Base-by-base conservation (phyloP, 2,797 vertebrate species). In the Phoxinus dragarum region DNA sequence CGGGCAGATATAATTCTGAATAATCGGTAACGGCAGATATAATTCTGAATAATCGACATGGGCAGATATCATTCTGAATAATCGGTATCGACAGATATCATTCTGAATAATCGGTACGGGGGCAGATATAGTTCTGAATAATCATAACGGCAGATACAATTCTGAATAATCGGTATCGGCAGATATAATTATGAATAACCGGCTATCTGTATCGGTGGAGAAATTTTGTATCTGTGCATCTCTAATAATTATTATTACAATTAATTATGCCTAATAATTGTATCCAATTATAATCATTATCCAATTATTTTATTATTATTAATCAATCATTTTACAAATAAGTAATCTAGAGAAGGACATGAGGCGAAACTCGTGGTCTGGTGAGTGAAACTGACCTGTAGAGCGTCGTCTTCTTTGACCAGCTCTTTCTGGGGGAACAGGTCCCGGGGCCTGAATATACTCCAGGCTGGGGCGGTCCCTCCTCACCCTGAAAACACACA, bases 391-490 rank as follows among this genome's bases (percentile, higher is more conserved):
- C 86, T 94, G 93, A 99, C 98, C 97, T 99, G 98, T 90, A 99
- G 93, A 86, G 95, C 96, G 81, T 99, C 97, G 92, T 99, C 98
- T 91, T 99, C 98, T 93, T 98, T 99, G 88, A 99, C 94, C 89
- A 99, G 96, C 92, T 99, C 98, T 94, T 98, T 98, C 5, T 96
- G 98, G 91, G 98, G 98, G 90, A 99, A 99, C 93, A 99, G 96
- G 94, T 99, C 98, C 95, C 99, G 99, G n/a, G 91, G 98, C 98
- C 96, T 99, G 98, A 94, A 99, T 99, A 91, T 99, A 99, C 96
- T 99, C 98, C 97, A 99, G 97, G 96, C 98, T 99, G 95, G n/a
- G 98, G 98, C 92, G 98, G 98, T 86, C 97, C 98, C 89, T 99
- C 98, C 95, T 99, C 98, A 97, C 98, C 98, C 98, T 99, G 91